Percentiles rank a stretch among this genome's conserved stretches.
These are phyloP conservation scores for Gymnosoma rotundatum DNA, from an alignment of 2,888 invertebrate genomes.

Conservation along the genomic window DNA sequence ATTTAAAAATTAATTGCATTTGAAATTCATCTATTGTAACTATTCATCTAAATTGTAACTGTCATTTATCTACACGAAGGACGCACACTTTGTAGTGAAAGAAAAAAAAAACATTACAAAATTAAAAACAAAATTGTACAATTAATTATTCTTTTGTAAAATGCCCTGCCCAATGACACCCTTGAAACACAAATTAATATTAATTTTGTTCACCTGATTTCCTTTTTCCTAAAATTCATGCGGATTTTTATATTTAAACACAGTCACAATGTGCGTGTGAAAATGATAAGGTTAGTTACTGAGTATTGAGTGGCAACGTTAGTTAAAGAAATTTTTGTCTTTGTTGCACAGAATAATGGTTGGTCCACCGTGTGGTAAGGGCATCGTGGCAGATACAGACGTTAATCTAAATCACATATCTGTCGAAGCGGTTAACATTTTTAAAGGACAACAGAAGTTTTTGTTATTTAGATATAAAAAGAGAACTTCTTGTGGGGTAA, in stretches of 20 bases:
- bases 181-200: conserved; percentile 28
- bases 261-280: not conserved
- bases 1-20: conserved; percentile 11
- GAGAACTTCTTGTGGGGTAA: too few species aligned
- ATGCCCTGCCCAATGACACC: conserved; percentile 44
- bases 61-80: conserved; percentile 46
- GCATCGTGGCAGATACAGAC: too few species aligned
- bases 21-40: not conserved
- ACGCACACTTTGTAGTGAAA: conserved; percentile 11
- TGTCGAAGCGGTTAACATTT: too few species aligned
- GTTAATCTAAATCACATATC: too few species aligned
- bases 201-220: conserved; percentile 29
- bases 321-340: too few species aligned
- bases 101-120: not conserved
- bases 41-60: conserved; percentile 17
- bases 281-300: not conserved
- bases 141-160: conserved; percentile 41
- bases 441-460: too few species aligned
- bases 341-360: too few species aligned
- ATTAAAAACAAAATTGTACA: not conserved
- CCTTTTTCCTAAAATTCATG: conserved; percentile 32
- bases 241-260: not conserved
- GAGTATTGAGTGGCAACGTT: too few species aligned
- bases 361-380: too few species aligned
- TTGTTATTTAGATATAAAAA: too few species aligned